Evolutionary conservation across 2,113 vertebrate genomes (phyloP).

Genomic region (Perognathus longimembris): DNA sequence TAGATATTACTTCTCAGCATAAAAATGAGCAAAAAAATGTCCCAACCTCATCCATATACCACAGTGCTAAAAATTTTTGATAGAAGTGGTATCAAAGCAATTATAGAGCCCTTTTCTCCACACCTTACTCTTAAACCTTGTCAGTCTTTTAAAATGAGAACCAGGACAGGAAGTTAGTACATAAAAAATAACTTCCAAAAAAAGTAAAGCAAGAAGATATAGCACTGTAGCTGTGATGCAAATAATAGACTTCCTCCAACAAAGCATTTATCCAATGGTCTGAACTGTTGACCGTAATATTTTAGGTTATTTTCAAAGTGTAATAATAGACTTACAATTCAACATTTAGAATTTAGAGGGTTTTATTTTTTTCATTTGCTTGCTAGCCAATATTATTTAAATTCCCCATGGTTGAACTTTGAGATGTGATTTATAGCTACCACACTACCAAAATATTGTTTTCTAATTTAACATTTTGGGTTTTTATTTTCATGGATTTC

Average conservation of each 20-base stretch:
- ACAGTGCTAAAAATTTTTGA: not conserved
- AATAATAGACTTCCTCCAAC: not conserved
- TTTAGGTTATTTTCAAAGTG: not conserved
- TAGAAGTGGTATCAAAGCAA: not conserved
- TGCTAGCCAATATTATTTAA: not conserved
- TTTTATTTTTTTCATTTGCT: slow-evolving; percentile 23
- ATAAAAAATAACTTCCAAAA: slow-evolving; percentile 41
- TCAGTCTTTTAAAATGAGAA: slow-evolving; percentile 13
- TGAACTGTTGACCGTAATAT: not conserved
- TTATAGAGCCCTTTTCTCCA: not conserved
- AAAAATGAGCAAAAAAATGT: not conserved
- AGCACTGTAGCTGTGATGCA: not conserved
- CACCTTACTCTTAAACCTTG: not conserved
- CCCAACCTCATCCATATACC: not conserved
- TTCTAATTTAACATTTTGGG: not conserved
- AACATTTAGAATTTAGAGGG: not conserved
- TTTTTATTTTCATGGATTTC: not conserved
- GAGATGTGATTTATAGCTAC: not conserved
- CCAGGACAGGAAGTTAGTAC: not conserved
- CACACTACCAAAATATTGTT: not conserved
- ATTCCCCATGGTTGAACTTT: not conserved
- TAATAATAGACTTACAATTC: slow-evolving; percentile 20
- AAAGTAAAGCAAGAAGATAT: not conserved
- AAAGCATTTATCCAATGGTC: not conserved
- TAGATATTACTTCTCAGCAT: not conserved